These are phyloP conservation scores for Neostethus bicornis DNA, from an alignment of 2,797 vertebrate genomes.

Conservation along the genomic window DNA sequence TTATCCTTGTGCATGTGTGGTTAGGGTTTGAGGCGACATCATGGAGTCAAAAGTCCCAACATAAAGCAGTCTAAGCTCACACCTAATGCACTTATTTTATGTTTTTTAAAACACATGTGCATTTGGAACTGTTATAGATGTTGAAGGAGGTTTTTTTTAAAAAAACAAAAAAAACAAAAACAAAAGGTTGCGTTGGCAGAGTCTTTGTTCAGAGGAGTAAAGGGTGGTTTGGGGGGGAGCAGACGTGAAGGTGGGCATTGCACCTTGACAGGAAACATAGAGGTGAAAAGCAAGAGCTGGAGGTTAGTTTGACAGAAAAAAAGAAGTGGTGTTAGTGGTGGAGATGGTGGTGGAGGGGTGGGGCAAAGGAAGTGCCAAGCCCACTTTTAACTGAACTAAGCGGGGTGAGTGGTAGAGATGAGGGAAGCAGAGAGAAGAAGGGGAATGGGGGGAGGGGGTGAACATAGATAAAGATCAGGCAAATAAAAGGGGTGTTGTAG, in stretches of 20 bases:
- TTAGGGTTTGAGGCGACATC: neutral
- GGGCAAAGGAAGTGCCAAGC: slow-evolving; percentile 62
- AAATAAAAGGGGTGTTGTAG: slow-evolving; percentile 60
- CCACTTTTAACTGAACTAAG: slow-evolving; percentile 73
- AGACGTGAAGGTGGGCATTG: slow-evolving; percentile 37
- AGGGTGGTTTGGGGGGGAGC: no score
- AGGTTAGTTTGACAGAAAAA: slow-evolving; percentile 73
- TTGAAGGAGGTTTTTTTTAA: slow-evolving; percentile 63
- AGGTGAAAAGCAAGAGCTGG: slow-evolving; percentile 71
- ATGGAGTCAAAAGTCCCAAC: slow-evolving; percentile 5
- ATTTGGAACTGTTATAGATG: slow-evolving; percentile 60
- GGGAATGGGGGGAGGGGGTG: slow-evolving; percentile 51
- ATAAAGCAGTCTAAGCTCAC: slow-evolving; percentile 32
- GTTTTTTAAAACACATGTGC: slow-evolving; percentile 44
- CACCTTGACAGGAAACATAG: slow-evolving; percentile 80
- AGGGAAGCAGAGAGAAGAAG: slow-evolving; percentile 6
- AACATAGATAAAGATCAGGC: slow-evolving; percentile 67
- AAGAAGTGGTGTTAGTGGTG: slow-evolving; percentile 44
- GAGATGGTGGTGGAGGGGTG: neutral
- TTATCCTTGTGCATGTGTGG: neutral
- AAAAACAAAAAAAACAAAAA: no score
- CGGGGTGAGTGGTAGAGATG: slow-evolving; percentile 50
- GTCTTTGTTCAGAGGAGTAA: slow-evolving; percentile 45
- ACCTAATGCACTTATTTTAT: slow-evolving; percentile 44
- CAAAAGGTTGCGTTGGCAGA: slow-evolving; percentile 62